Evolutionary conservation across 2,888 invertebrate species (phyloP).

Genomic region (Dolichopus griseipennis): DNA sequence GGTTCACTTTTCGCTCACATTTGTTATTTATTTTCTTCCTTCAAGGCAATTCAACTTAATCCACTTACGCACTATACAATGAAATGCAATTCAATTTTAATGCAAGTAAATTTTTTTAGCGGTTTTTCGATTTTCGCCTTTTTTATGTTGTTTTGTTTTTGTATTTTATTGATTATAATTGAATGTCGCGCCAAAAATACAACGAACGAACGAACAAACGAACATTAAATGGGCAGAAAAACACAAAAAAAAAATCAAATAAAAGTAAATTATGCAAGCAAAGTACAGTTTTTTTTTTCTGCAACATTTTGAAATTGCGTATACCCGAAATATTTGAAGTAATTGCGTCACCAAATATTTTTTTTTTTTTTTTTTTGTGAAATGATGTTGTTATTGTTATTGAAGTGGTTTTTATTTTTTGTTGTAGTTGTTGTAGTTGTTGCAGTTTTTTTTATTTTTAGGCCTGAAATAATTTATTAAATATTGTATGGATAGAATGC

Average conservation of each 20-base stretch:
- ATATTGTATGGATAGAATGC: no score
- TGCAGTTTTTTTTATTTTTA: neutral
- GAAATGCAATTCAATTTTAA: neutral
- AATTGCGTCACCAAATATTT: neutral
- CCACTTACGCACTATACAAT: slow-evolving; percentile 1
- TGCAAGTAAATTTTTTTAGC: neutral
- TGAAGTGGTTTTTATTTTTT: neutral
- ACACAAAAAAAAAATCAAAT: no score
- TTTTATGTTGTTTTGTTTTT: neutral
- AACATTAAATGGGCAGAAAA: neutral
- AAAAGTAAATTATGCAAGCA: neutral
- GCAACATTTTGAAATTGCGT: no score
- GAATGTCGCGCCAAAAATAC: slow-evolving; percentile 1
- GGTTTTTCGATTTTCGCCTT: neutral
- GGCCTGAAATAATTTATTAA: neutral
- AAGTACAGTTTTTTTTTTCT: neutral
- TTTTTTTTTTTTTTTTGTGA: neutral
- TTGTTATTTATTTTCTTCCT: neutral
- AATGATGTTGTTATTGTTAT: neutral
- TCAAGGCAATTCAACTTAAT: neutral
- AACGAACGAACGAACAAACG: neutral
- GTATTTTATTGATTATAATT: neutral
- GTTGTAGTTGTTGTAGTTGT: neutral
- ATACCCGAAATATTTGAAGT: neutral
- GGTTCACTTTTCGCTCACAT: no score